A percentile compares a stretch with the other conserved stretches of the same genome.
These are phyloP conservation scores for Callaeas wilsoni DNA, from an alignment of 2,113 vertebrate genomes.

Conservation along the genomic window DNA sequence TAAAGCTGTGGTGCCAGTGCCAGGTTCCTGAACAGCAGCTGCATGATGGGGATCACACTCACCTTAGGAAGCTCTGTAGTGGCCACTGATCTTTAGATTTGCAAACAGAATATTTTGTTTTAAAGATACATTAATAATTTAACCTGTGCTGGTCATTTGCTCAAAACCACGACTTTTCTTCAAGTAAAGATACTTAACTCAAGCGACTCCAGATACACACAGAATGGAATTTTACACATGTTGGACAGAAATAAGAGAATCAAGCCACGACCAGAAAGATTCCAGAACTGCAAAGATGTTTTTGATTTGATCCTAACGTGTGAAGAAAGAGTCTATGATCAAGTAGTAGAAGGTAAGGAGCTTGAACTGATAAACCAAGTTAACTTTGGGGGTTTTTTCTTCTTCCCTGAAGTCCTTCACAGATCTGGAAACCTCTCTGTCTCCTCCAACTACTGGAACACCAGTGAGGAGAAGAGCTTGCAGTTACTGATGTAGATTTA, in stretches of 20 bases:
- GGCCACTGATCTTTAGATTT: background rate
- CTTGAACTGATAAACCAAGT: background rate
- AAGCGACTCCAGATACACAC: slow-evolving; percentile 87
- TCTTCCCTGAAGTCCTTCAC: background rate
- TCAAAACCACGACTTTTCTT: background rate
- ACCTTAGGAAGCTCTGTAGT: background rate
- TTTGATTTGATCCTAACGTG: slow-evolving; percentile 98
- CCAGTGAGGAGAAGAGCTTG: background rate
- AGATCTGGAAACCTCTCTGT: slow-evolving; percentile 39
- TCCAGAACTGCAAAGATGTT: slow-evolving; percentile 94
- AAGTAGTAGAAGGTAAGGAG: slow-evolving; percentile 95
- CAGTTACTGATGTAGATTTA: fast-evolving
- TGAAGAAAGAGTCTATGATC: slow-evolving; percentile 96
- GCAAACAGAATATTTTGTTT: background rate
- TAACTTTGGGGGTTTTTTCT: background rate
- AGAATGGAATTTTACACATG: slow-evolving; percentile 99
- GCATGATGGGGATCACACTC: background rate
- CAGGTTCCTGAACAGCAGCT: background rate
- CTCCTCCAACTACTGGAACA: background rate
- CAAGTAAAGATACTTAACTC: slow-evolving; percentile 82
- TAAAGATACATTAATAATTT: background rate
- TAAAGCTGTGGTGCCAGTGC: background rate
- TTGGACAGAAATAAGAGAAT: slow-evolving; percentile 98
- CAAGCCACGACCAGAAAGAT: slow-evolving; percentile 92
- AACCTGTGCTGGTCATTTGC: background rate